Percentiles rank a stretch among this genome's conserved stretches.
These are phyloP conservation scores for Metridium senile DNA, from an alignment of 92 coral and sea anemone genomes.

Conservation along the genomic window DNA sequence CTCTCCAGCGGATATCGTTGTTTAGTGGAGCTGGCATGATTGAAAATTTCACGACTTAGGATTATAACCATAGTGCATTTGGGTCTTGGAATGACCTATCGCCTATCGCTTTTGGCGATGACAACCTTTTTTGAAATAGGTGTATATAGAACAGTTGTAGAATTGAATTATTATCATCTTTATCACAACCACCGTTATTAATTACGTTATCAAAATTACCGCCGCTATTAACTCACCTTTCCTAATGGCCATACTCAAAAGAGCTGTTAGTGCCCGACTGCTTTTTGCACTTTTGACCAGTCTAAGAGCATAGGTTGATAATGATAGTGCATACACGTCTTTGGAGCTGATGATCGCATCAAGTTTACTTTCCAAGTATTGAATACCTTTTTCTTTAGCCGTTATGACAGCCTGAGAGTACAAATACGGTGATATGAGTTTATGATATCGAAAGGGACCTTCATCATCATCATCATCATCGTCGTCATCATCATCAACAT, in stretches of 20 bases:
- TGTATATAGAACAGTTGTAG: too few relatives aligned
- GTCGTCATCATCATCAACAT: too few relatives aligned
- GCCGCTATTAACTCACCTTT: constrained; percentile 52
- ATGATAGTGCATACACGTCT: constrained; percentile 83
- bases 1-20: too few relatives aligned
- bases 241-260: constrained; percentile 58
- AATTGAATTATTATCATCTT: neutral
- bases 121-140: too few relatives aligned
- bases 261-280: constrained; percentile 45
- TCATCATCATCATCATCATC: too few relatives aligned
- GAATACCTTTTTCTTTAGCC: constrained; percentile 51
- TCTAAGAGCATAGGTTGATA: constrained; percentile 71
- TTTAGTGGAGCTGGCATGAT: too few relatives aligned
- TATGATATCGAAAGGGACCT: too few relatives aligned
- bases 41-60: too few relatives aligned
- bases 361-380: constrained; percentile 49
- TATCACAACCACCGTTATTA: neutral
- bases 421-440: too few relatives aligned
- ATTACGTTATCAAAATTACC: neutral
- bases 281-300: constrained; percentile 53
- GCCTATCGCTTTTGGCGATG: too few relatives aligned
- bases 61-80: too few relatives aligned
- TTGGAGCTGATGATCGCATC: constrained; percentile 24
- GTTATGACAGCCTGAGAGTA: constrained; percentile 34
- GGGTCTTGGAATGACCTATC: too few relatives aligned